Conservation (phyloP, 2,797 vertebrate species). For the Limosa lapponica region DNA sequence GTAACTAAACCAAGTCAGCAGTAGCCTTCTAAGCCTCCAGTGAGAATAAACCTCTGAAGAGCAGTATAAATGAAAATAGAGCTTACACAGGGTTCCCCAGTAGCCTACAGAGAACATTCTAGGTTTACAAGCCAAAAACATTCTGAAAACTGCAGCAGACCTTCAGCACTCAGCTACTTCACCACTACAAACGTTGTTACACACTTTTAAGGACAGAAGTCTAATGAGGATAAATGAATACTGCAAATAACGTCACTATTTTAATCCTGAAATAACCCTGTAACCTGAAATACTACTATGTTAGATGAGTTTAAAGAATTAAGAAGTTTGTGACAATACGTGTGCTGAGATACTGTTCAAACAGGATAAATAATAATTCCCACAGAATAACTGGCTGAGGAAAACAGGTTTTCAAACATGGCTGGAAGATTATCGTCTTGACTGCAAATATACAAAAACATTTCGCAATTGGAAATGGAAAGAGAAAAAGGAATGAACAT, state of each 20-base stretch:
- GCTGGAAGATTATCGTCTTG: not conserved
- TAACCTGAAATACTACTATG: not conserved
- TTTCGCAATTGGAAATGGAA: not conserved
- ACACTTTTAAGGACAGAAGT: not conserved
- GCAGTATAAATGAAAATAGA: not conserved
- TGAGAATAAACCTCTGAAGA: not conserved
- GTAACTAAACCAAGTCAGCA: conserved; percentile 5
- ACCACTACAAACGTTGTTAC: not conserved
- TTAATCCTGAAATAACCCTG: not conserved
- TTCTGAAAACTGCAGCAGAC: not conserved
- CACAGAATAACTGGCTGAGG: not conserved
- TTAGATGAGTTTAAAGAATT: not conserved
- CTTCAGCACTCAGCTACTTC: not conserved
- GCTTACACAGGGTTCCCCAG: not conserved
- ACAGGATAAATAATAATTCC: not conserved
- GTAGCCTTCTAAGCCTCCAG: not conserved
- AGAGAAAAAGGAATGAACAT: not conserved
- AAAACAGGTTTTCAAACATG: not conserved
- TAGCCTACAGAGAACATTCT: not conserved
- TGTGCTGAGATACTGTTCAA: not conserved
- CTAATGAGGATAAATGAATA: not conserved
- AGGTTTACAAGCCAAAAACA: not conserved
- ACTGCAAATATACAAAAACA: not conserved
- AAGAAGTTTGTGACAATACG: not conserved
- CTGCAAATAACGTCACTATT: not conserved